Evolutionary conservation across 1,140 invertebrate genomes (phyloP), one percentile per base, ranked within the genome.

Genomic region (Rhopalosiphum maidis): DNA sequence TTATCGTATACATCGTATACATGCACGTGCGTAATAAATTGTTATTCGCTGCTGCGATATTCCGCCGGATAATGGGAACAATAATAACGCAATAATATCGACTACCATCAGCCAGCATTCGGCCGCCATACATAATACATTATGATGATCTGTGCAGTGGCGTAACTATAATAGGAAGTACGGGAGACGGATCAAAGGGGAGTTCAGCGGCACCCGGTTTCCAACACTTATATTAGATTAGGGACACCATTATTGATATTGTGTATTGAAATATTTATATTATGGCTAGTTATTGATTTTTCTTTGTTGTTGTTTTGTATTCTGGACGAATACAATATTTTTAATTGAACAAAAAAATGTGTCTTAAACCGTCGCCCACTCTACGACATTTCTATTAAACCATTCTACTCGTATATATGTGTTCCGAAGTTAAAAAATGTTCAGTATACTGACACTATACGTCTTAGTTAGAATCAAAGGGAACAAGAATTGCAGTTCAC

Each of bases 21-120:
- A 68, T 68, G 60, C 30, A 68, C 60, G 60, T 68, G 60, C 60
- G 60, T 68, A 68, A 68, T 68, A 68, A 68, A 68, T 68, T 68
- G 60, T n/a, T 68, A 68, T 68, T 68, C 60, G 60, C 60, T 68
- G 60, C 60, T 68, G 60, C 60, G 60, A 68, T 68, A 68, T 68
- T 68, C 60, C 60, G n/a, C 60, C 60, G n/a, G 60, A 68, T 68
- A 68, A 68, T 68, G 60, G 60, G 60, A 68, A 68, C 60, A 68
- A 68, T 68, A 68, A 68, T 68, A 68, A 68, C 60, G 60, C 60
- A 68, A 68, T 68, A 68, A 68, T 68, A 68, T 68, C 30, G 60
- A n/a, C 60, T 68, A n/a, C 60, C 60, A n/a, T 68, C 60, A 68
- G 60, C 60, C 60, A 68, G 30, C 60, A 18, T 68, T 68, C 30